A percentile compares a stretch with the other conserved stretches of the same genome.
Evolutionary conservation across 2,797 vertebrate species (phyloP).

Genomic region (Microhierax caerulescens): DNA sequence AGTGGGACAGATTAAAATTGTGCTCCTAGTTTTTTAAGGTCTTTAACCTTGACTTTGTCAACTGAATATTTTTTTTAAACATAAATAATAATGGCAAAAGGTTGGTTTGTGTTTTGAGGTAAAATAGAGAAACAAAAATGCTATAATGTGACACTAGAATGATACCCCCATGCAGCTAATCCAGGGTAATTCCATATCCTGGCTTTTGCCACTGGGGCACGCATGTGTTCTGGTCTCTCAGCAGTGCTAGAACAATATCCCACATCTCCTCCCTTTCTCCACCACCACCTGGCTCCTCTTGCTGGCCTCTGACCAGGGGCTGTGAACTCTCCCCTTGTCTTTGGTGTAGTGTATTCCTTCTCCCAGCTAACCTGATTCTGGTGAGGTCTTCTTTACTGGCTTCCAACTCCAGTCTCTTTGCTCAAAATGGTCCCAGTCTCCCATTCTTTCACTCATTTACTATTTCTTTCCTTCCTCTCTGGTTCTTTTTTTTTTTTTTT

Average conservation of each 20-base stretch:
- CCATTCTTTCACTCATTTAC: not conserved
- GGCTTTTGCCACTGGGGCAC: not conserved
- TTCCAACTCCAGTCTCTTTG: not conserved
- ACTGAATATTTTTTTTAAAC: not conserved
- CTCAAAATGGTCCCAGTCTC: not conserved
- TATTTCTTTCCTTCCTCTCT: not conserved
- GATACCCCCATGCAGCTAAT: not conserved
- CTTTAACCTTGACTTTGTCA: not conserved
- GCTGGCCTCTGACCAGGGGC: not conserved
- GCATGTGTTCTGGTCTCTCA: not conserved
- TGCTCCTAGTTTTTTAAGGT: not conserved
- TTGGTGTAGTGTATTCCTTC: not conserved
- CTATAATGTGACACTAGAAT: not conserved
- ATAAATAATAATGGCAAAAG: not conserved
- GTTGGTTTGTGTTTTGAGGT: not conserved
- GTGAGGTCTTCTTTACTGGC: not conserved
- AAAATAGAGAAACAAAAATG: not conserved
- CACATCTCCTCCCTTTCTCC: not conserved
- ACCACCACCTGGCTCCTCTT: not conserved
- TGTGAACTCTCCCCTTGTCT: not conserved
- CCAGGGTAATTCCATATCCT: not conserved
- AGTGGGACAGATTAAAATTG: not conserved
- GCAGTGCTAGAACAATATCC: not conserved
- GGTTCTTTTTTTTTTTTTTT: not conserved
- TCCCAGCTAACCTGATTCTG: not conserved